phyloP scores from a whole-genome alignment of 1,140 invertebrate genomes.

The Drosophila biarmipes region DNA sequence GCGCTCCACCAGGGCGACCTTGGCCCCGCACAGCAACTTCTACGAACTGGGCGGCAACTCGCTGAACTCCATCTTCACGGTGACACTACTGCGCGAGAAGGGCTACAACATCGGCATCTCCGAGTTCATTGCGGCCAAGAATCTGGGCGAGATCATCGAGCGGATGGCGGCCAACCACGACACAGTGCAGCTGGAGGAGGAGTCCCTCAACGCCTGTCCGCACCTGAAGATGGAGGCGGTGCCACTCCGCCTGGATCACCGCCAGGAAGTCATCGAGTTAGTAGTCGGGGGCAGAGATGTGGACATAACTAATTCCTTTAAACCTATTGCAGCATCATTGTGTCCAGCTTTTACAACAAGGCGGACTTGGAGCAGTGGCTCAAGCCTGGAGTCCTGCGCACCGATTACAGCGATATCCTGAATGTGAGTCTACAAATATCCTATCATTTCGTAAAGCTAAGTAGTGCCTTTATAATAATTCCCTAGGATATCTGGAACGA shows the following conservation, averaged over 20 bases:
- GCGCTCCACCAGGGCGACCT: conserved; percentile 85
- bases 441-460: neutral
- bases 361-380: conserved; percentile 92
- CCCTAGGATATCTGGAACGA: conserved; percentile 87
- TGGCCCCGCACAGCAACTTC: conserved; percentile 89
- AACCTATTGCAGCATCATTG: conserved; percentile 89
- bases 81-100: conserved; percentile 90
- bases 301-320: neutral
- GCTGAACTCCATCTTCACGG: conserved; percentile 92
- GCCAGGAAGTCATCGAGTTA: conserved; percentile 87
- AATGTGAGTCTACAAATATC: conserved; percentile 65
- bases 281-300: conserved; percentile 5
- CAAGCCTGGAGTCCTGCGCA: conserved; percentile 87
- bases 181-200: conserved; percentile 61
- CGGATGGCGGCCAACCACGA: conserved; percentile 84
- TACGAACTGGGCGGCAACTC: conserved; percentile 94
- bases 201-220: conserved; percentile 66
- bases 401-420: conserved; percentile 89
- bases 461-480: neutral
- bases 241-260: conserved; percentile 87
- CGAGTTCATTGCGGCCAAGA: conserved; percentile 91
- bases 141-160: conserved; percentile 88
- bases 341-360: conserved; percentile 92
- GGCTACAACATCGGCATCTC: conserved; percentile 91
- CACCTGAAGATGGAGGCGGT: conserved; percentile 86